Evolutionary conservation across 1,140 invertebrate genomes (phyloP).

Genomic region (Atta colombica): DNA sequence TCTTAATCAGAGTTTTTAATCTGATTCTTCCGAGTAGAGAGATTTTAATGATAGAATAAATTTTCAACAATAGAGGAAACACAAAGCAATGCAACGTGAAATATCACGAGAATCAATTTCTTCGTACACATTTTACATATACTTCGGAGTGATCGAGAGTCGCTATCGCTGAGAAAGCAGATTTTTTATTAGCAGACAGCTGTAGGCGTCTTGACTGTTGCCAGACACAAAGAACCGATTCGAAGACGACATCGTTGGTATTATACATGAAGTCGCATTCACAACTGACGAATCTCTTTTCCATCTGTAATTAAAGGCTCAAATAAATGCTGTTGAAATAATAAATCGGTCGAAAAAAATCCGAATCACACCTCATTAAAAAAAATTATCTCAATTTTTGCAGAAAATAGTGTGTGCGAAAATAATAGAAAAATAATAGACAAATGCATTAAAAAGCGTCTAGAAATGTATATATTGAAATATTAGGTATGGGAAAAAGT

Average conservation of each 20-base stretch:
- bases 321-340: background rate
- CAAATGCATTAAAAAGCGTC: background rate
- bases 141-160: constrained; percentile 30
- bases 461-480: background rate
- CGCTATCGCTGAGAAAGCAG: constrained; percentile 39
- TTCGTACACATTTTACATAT: constrained; percentile 27
- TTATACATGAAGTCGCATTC: constrained; percentile 46
- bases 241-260: constrained; percentile 65
- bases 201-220: constrained; percentile 71
- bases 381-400: background rate
- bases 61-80: background rate
- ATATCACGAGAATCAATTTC: constrained; percentile 57
- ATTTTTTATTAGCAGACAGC: constrained; percentile 60
- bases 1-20: background rate
- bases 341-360: background rate
- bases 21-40: constrained; percentile 2
- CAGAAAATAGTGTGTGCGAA: background rate
- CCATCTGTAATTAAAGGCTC: background rate
- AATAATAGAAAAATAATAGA: background rate
- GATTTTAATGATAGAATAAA: background rate
- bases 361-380: background rate
- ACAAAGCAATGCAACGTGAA: background rate
- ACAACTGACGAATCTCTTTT: background rate
- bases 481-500: background rate
- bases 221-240: constrained; percentile 75